These are phyloP conservation scores for Latheticus oryzae DNA, from an alignment of 2,888 invertebrate species.

Conservation along the genomic window DNA sequence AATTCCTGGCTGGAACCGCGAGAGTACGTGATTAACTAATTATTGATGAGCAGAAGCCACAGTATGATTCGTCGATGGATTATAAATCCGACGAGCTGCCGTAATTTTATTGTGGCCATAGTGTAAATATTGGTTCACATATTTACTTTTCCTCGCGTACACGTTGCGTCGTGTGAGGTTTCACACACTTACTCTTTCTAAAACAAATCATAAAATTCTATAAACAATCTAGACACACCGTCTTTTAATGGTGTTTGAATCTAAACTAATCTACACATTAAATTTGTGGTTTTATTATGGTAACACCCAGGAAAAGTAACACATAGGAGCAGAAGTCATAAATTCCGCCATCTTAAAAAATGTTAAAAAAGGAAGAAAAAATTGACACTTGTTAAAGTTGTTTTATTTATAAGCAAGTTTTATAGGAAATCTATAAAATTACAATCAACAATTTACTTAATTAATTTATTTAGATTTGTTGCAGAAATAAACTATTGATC, in stretches of 20 bases:
- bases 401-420: no score
- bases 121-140: constrained; percentile 59
- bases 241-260: constrained; percentile 56
- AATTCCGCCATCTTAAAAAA: constrained; percentile 15
- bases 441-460: no score
- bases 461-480: no score
- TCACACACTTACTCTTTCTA: constrained; percentile 64
- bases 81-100: constrained; percentile 50
- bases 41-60: constrained; percentile 37
- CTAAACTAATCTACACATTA: constrained; percentile 52
- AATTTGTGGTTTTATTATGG: constrained; percentile 52
- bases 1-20: constrained; percentile 17
- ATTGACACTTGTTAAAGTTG: no score
- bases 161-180: constrained; percentile 64
- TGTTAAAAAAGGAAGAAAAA: no score
- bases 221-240: constrained; percentile 60
- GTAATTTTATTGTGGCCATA: constrained; percentile 57
- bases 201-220: constrained; percentile 65
- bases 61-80: constrained; percentile 46
- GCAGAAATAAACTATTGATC: no score
- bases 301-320: constrained; percentile 44
- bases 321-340: constrained; percentile 12
- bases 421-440: no score
- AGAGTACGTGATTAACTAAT: constrained; percentile 32
- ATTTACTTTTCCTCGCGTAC: constrained; percentile 56